Conservation (phyloP, 2,888 invertebrate species). For the Druceiella hillmani region DNA sequence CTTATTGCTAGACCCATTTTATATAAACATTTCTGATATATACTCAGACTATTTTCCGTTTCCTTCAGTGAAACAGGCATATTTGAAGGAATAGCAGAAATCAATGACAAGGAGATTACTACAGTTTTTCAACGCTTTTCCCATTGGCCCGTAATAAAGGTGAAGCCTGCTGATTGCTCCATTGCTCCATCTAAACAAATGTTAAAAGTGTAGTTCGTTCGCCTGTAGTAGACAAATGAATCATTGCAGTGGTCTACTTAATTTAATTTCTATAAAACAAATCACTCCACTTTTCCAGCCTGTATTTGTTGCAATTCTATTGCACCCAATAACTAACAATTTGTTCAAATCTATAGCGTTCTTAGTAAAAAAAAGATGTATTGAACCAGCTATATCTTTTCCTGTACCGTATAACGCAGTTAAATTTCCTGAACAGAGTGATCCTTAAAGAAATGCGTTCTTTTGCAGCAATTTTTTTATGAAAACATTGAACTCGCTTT, state of each 20-base stretch:
- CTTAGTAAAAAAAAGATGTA: no score
- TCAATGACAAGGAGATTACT: slow-evolving; percentile 11
- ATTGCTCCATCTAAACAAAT: slow-evolving; percentile 25
- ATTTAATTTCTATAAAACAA: slow-evolving; percentile 17
- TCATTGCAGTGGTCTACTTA: slow-evolving; percentile 24
- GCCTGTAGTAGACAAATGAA: slow-evolving; percentile 22
- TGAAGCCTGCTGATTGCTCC: slow-evolving; percentile 25
- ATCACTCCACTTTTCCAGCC: slow-evolving; percentile 24
- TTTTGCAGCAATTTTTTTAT: slow-evolving; percentile 8
- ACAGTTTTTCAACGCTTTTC: slow-evolving; percentile 21
- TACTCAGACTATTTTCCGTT: slow-evolving; percentile 15
- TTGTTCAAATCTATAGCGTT: no score
- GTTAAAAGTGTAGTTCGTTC: slow-evolving; percentile 25
- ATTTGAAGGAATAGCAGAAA: slow-evolving; percentile 4
- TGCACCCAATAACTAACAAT: slow-evolving; percentile 19
- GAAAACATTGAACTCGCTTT: slow-evolving; percentile 9
- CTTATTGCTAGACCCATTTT: slow-evolving; percentile 16
- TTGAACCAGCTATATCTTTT: slow-evolving; percentile 9
- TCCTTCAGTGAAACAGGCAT: slow-evolving; percentile 3
- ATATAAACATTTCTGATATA: slow-evolving; percentile 23
- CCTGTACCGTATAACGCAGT: slow-evolving; percentile 11
- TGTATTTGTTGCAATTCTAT: slow-evolving; percentile 23
- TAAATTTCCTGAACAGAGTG: slow-evolving; percentile 11
- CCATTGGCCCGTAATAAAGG: slow-evolving; percentile 24
- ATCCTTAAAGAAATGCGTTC: slow-evolving; percentile 6